A percentile compares a stretch with the other conserved stretches of the same genome.
These are phyloP conservation scores for Drosophila mayaguana DNA, from an alignment of 2,888 invertebrate genomes.

Conservation along the genomic window DNA sequence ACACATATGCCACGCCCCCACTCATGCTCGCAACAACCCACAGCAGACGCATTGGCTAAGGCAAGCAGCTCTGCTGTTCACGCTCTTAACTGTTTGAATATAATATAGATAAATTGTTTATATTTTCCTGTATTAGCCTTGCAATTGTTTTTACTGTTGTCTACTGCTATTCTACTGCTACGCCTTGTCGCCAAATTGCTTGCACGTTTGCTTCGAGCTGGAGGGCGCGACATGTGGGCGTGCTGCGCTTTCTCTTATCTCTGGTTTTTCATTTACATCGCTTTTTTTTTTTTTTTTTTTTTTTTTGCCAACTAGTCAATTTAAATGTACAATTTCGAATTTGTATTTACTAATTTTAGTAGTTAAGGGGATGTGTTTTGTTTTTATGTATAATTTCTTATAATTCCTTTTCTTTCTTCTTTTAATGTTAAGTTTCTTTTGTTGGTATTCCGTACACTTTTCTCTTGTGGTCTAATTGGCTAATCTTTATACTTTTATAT, in stretches of 20 bases:
- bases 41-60: constrained; percentile 27
- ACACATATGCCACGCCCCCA: constrained; percentile 17
- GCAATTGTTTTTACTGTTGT: background rate
- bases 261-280: constrained; percentile 15
- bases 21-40: background rate
- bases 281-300: constrained; percentile 14
- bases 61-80: constrained; percentile 20
- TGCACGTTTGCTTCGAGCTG: background rate
- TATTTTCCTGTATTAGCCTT: constrained; percentile 22
- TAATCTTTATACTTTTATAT: constrained; percentile 75
- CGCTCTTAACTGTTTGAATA: constrained; percentile 4
- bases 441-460: constrained; percentile 54
- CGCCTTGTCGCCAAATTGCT: constrained; percentile 44
- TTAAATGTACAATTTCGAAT: constrained; percentile 78
- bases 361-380: constrained; percentile 62
- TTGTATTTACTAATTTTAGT: constrained; percentile 78
- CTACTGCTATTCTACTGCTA: constrained; percentile 13
- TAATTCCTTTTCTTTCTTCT: constrained; percentile 39
- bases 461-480: constrained; percentile 74
- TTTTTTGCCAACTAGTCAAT: constrained; percentile 32
- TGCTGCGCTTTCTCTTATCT: constrained; percentile 3
- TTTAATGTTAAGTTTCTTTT: constrained; percentile 45
- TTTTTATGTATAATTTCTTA: constrained; percentile 69
- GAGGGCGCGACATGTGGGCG: constrained; percentile 10
- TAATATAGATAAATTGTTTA: constrained; percentile 10